Base-by-base conservation (phyloP, 2,113 vertebrate species). In the Accipiter virgatus region DNA sequence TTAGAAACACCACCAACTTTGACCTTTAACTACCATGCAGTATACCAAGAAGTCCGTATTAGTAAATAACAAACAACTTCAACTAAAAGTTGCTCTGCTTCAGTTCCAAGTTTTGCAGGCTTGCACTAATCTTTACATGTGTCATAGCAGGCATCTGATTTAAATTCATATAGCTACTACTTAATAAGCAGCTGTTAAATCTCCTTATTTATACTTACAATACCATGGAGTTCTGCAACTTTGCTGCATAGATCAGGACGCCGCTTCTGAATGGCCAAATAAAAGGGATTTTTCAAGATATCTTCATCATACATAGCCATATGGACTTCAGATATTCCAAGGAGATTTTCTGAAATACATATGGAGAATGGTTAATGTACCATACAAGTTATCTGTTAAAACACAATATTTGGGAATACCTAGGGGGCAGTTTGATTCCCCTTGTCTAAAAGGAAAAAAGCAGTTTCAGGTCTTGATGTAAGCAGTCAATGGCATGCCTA, bases 221-320 rank as follows among this genome's bases (percentile, higher is more conserved):
- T 98, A 95, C 99, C 99, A 72, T 98, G 99, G 15, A 98, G 90
- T 77, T 99, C 98, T 40, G 99, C 99, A 88, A 99, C 99, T 91
- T 97, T 98, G 88, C 94, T 97, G 95, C 98, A 99, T 8, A 99
- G 98, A 95, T 99, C 99, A 9, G 99, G 99, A 70, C 98, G 98
- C 85, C 97, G 98, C 95, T 99, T 99, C 96, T 99, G 99, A 95
- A 99, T 97, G 40, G 99, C 98, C 98, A 99, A 77, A 97, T 99
- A 99, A 97, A 99, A 99, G 59, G 99, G 98, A 90, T 99, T 99
- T 98, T 98, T 99, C 97, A 99, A 97, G 97, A 99, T 98, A 97
- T 99, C 98, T 98, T 99, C 99, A 98, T 99, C 99, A 98, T 99
- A 99, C 81, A 99, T 97, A 98, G 99, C 99, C 99, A 99, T 99